These are phyloP conservation scores for Chrysolina haemoptera DNA, from an alignment of 2,888 invertebrate species.

Conservation along the genomic window DNA sequence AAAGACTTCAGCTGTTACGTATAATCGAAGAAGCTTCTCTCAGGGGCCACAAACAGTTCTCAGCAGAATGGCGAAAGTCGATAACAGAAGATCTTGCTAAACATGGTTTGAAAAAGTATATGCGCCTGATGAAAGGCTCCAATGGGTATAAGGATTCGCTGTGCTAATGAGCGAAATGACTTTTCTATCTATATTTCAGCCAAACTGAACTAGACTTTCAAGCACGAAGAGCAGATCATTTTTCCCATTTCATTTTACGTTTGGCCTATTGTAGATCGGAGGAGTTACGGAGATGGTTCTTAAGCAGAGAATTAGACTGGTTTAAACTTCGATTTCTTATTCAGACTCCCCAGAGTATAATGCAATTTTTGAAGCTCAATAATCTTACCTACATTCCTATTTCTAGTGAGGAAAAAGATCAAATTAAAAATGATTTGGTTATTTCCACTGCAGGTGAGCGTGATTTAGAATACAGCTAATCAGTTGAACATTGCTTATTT, in stretches of 20 bases:
- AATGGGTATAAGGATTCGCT: slow-evolving; percentile 52
- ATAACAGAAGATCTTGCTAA: slow-evolving; percentile 78
- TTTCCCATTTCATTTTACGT: slow-evolving; percentile 94
- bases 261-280: slow-evolving; percentile 92
- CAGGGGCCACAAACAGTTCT: slow-evolving; percentile 75
- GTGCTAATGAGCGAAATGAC: background rate
- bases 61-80: slow-evolving; percentile 79
- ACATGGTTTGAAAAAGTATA: slow-evolving; percentile 78
- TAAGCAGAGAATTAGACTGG: slow-evolving; percentile 89
- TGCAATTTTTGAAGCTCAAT: slow-evolving; percentile 77
- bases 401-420: slow-evolving; percentile 77
- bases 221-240: slow-evolving; percentile 84
- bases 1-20: slow-evolving; percentile 85
- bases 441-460: slow-evolving; percentile 74
- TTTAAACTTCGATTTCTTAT: slow-evolving; percentile 86
- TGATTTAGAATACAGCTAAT: slow-evolving; percentile 5
- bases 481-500: too few species aligned
- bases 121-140: slow-evolving; percentile 73
- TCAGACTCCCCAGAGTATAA: slow-evolving; percentile 75
- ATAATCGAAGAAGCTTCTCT: slow-evolving; percentile 82
- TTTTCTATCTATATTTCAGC: slow-evolving; percentile 62
- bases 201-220: slow-evolving; percentile 76
- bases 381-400: slow-evolving; percentile 79
- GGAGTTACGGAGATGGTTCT: slow-evolving; percentile 90
- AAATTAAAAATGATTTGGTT: slow-evolving; percentile 75